phyloP scores from a whole-genome alignment of 2,888 invertebrate species.

The Dasysyrphus tricinctus region DNA sequence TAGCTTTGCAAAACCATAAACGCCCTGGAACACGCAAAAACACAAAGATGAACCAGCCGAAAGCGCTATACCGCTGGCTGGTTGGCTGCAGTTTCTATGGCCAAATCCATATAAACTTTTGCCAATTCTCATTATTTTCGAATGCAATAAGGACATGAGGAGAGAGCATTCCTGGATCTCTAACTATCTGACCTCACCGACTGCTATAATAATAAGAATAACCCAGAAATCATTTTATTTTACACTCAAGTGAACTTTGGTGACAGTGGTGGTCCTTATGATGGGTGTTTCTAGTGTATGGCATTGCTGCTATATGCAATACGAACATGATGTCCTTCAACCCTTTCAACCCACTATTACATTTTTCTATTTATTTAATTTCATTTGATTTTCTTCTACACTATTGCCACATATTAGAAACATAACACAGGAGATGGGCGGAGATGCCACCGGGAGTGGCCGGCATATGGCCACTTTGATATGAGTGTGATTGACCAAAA shows the following conservation, averaged over 20 bases:
- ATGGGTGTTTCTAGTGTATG: constrained; percentile 1
- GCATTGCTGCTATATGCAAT: constrained; percentile 14
- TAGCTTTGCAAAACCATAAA: constrained; percentile 56
- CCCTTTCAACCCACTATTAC: constrained; percentile 26
- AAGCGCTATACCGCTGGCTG: neutral
- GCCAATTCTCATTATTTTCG: constrained; percentile 73
- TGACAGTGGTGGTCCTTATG: neutral
- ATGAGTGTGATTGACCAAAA: constrained; percentile 64
- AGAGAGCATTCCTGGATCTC: constrained; percentile 64
- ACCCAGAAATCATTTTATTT: constrained; percentile 72
- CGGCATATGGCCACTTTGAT: constrained; percentile 44
- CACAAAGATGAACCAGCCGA: constrained; percentile 8
- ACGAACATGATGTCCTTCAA: constrained; percentile 44
- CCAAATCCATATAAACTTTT: constrained; percentile 70
- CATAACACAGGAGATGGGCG: constrained; percentile 15
- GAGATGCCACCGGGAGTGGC: constrained; percentile 2
- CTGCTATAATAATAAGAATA: constrained; percentile 45
- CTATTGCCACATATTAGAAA: constrained; percentile 65
- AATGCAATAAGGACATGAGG: constrained; percentile 70
- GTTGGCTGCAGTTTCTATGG: constrained; percentile 8
- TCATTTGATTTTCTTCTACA: constrained; percentile 65
- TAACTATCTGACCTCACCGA: constrained; percentile 57
- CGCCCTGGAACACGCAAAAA: constrained; percentile 27
- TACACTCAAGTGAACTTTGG: constrained; percentile 70
- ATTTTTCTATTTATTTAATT: constrained; percentile 73